Evolutionary conservation across 2,888 invertebrate genomes (phyloP), one percentile per base, ranked within the genome.

Genomic region (Automeris io): DNA sequence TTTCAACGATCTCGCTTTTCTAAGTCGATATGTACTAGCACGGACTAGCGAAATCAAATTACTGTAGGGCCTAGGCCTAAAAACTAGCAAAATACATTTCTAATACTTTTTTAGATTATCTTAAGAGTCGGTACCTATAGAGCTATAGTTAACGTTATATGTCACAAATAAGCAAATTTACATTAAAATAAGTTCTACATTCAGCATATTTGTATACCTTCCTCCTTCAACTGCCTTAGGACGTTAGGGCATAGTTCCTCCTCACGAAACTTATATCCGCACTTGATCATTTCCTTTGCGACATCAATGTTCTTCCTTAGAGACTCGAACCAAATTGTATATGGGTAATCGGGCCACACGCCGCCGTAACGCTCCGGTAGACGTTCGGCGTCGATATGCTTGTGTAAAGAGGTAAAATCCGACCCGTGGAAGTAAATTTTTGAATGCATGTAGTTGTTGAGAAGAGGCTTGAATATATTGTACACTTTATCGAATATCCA

Each of bases 401-500:
- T 88, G 60, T 95, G 95, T 0, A 95, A 81, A 1, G 93, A 93
- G 16, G 88, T 83, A 82, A 90, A 81, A 63, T 95, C 90, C 34
- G 88, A 85, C 0, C 94, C 94, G 66, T 95, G 95, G 72, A 93
- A 92, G 68, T 77, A 89, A 43, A 91, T 88, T 59, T 78, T 83
- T 12, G 91, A 88, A 7, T 88, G 88, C 93, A 94, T 94, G 19
- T 85, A 65, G 1, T 90, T 73, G 58, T 90, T 91, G 16, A 95
- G 75, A 16, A 95, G 81, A 0, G 95, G 94, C 55, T 93, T 94
- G 71, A 95, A 94, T 11, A 94, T 90, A 47, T 90, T 90, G 69
- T 91, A 94, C 35, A 93, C 90, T 46, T 92, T 90, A 68, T 93
- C 94, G 64, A 95, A 94, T 5, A 93, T 73, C 93, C 94, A 94